phyloP scores from a whole-genome alignment of 2,797 vertebrate genomes.

The Danio kyathit region DNA sequence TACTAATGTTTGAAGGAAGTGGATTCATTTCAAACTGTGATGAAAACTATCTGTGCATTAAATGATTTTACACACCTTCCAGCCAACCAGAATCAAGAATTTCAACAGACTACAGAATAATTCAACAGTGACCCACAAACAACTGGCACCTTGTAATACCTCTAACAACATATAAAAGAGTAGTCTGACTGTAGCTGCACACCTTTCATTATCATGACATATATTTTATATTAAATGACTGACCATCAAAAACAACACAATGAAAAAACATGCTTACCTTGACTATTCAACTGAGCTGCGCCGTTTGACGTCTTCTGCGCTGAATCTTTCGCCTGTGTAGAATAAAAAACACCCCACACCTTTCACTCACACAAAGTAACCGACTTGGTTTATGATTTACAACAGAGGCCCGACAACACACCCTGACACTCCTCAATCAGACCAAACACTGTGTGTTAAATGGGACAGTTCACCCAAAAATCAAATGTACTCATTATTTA shows the following conservation, averaged over 20 bases:
- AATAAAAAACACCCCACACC: slow-evolving; percentile 16
- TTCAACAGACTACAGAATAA: background rate
- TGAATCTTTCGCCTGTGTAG: slow-evolving; percentile 70
- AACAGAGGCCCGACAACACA: background rate
- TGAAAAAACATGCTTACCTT: slow-evolving; percentile 50
- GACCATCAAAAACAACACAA: background rate
- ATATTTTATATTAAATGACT: background rate
- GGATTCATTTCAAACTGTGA: too few species aligned
- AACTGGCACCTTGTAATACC: background rate
- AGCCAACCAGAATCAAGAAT: too few species aligned
- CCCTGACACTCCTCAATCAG: background rate
- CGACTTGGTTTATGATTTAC: slow-evolving; percentile 24
- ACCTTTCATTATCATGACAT: background rate
- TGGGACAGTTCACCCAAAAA: too few species aligned
- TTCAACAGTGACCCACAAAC: background rate
- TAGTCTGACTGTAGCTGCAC: background rate
- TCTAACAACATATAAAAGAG: background rate
- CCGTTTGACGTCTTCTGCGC: slow-evolving; percentile 66
- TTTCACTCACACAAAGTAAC: background rate
- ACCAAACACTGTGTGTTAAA: too few species aligned
- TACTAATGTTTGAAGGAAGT: too few species aligned
- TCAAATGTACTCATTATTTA: too few species aligned
- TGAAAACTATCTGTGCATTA: too few species aligned
- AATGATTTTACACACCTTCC: too few species aligned
- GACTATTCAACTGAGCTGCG: slow-evolving; percentile 60